A percentile compares a stretch with the other conserved stretches of the same genome.
Evolutionary conservation across 1,140 invertebrate genomes (phyloP).

Genomic region (Rhizoglyphus robini): DNA sequence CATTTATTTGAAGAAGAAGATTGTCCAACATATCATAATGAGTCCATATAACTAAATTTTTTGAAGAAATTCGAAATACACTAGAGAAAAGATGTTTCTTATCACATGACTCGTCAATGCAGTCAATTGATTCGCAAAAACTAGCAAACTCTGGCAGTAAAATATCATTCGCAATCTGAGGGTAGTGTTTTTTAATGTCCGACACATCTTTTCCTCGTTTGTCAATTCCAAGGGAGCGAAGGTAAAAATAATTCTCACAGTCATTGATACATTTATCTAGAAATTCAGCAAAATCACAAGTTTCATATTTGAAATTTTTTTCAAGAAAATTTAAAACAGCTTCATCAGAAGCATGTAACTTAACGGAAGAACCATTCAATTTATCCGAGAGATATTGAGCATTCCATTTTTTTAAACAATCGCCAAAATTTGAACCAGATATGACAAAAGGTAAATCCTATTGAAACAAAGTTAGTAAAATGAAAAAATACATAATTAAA

Average conservation of each 20-base stretch:
- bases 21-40: constrained; percentile 52
- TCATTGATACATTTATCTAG: constrained; percentile 33
- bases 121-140: constrained; percentile 2
- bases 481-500: too few relatives aligned
- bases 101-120: neutral
- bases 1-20: constrained; percentile 42
- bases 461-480: neutral
- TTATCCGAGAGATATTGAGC: constrained; percentile 37
- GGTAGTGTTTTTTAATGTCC: constrained; percentile 39
- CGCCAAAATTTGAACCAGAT: constrained; percentile 39
- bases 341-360: constrained; percentile 39
- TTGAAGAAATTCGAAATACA: constrained; percentile 43
- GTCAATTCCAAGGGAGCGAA: constrained; percentile 41
- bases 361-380: constrained; percentile 35
- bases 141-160: constrained; percentile 38
- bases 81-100: constrained; percentile 41
- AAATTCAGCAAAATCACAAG: constrained; percentile 38
- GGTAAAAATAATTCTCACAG: constrained; percentile 38
- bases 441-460: constrained; percentile 36
- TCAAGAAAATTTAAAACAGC: constrained; percentile 41
- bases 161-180: constrained; percentile 38
- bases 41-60: constrained; percentile 43
- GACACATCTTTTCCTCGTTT: constrained; percentile 42
- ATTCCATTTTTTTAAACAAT: constrained; percentile 40
- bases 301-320: constrained; percentile 40